Evolutionary conservation across 2,797 vertebrate species (phyloP).

Genomic region (Dallia pectoralis): DNA sequence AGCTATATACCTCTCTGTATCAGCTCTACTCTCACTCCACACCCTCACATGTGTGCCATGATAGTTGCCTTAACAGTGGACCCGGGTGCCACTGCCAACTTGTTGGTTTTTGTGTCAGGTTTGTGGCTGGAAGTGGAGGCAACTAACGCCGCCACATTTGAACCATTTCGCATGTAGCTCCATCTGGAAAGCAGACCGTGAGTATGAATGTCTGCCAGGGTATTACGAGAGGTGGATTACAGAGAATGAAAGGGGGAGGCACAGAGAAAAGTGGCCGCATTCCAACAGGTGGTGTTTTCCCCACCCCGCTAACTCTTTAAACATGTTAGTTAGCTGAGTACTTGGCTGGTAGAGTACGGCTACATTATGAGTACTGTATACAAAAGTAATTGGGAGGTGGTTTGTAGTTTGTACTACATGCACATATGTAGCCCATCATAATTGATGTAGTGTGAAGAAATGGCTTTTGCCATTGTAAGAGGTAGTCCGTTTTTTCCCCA

Average conservation of each 20-base stretch:
- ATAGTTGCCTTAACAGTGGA: not conserved
- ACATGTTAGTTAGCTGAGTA: constrained; percentile 26
- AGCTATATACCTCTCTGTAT: not conserved
- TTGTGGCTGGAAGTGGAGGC: not conserved
- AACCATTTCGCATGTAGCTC: constrained; percentile 58
- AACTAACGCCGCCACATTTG: constrained; percentile 50
- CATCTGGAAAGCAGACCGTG: constrained; percentile 69
- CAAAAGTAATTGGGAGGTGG: constrained; percentile 5
- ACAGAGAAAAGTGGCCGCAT: constrained; percentile 44
- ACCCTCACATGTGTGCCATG: not conserved
- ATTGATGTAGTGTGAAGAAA: constrained; percentile 9
- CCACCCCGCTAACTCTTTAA: constrained; percentile 39
- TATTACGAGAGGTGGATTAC: constrained; percentile 47
- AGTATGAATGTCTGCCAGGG: constrained; percentile 36
- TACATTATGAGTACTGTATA: constrained; percentile 18
- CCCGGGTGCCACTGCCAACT: not conserved
- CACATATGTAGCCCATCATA: constrained; percentile 22
- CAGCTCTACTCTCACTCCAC: not conserved
- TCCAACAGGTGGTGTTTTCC: constrained; percentile 43
- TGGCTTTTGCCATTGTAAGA: not conserved
- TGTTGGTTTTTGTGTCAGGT: not conserved
- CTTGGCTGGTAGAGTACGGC: constrained; percentile 24
- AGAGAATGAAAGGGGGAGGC: constrained; percentile 1
- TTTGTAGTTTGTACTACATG: constrained; percentile 14
- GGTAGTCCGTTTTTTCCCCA: not conserved